These are phyloP conservation scores for Hippotragus niger DNA, from an alignment of 2,113 vertebrate species.

Conservation along the genomic window DNA sequence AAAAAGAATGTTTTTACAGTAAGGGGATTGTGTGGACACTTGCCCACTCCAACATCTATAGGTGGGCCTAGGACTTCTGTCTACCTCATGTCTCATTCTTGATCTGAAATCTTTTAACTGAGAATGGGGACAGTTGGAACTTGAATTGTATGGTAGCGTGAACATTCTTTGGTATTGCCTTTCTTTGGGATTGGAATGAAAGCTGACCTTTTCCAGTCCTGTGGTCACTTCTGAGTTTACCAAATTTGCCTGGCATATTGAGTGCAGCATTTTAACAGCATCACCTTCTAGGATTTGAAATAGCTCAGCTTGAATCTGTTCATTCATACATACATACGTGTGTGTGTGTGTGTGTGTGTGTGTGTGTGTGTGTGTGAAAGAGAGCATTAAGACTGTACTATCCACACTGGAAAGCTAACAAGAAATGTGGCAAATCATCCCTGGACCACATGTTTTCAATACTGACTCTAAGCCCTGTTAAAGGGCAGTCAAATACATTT, in stretches of 20 bases:
- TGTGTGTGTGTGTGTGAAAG: background rate
- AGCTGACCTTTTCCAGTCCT: background rate
- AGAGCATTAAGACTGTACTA: background rate
- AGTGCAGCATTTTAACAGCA: background rate
- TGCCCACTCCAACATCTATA: rapidly evolving
- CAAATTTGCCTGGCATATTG: background rate
- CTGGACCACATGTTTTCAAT: constrained; percentile 6
- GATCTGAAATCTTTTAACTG: too few relatives aligned
- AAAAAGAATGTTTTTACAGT: rapidly evolving
- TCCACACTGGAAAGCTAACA: background rate
- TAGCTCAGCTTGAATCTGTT: background rate
- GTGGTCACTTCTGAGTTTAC: background rate
- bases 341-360: background rate
- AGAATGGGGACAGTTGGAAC: background rate
- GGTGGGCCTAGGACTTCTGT: rapidly evolving
- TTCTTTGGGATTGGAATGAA: background rate
- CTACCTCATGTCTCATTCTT: rapidly evolving
- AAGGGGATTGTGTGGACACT: rapidly evolving
- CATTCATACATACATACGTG: background rate
- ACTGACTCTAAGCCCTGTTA: background rate
- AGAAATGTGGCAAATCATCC: background rate
- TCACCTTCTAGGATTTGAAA: background rate
- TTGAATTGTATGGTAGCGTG: background rate
- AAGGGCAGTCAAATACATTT: background rate
- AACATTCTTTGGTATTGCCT: background rate